Conservation (phyloP, 1,140 invertebrate species). For the Micrasema longulum region DNA sequence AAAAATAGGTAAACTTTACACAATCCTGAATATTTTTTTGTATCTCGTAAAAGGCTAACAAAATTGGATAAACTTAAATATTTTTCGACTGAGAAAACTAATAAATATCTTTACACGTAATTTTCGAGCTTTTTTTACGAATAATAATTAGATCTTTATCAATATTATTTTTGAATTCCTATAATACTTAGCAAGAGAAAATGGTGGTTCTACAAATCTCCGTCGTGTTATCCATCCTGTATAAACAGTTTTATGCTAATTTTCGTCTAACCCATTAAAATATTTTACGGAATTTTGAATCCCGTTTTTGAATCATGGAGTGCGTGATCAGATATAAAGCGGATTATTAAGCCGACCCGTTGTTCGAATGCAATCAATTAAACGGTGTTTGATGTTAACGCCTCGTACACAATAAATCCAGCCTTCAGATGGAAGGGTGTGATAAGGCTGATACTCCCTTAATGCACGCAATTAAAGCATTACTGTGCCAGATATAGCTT, state of each 20-base stretch:
- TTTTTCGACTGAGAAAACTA: too few species aligned
- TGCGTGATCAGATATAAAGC: conserved; percentile 49
- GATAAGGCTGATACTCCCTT: conserved; percentile 38
- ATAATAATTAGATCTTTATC: too few species aligned
- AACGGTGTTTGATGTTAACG: conserved; percentile 44
- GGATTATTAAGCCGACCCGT: conserved; percentile 40
- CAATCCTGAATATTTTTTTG: too few species aligned
- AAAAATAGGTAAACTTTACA: too few species aligned
- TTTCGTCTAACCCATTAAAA: neutral
- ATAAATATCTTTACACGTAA: too few species aligned
- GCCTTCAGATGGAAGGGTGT: conserved; percentile 2
- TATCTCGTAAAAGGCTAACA: too few species aligned
- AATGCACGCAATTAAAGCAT: conserved; percentile 51
- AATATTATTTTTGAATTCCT: too few species aligned
- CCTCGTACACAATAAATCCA: conserved; percentile 40
- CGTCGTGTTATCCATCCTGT: neutral
- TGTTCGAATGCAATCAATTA: conserved; percentile 53
- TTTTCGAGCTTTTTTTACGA: too few species aligned
- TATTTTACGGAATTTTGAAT: neutral
- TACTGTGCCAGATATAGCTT: conserved; percentile 37
- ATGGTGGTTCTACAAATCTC: too few species aligned
- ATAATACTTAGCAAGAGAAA: too few species aligned
- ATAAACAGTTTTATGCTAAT: neutral
- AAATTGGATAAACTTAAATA: too few species aligned
- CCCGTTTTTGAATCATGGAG: conserved; percentile 43